Conservation (phyloP, 92 coral and sea anemone genomes). For the Pocillopora meandrina region DNA sequence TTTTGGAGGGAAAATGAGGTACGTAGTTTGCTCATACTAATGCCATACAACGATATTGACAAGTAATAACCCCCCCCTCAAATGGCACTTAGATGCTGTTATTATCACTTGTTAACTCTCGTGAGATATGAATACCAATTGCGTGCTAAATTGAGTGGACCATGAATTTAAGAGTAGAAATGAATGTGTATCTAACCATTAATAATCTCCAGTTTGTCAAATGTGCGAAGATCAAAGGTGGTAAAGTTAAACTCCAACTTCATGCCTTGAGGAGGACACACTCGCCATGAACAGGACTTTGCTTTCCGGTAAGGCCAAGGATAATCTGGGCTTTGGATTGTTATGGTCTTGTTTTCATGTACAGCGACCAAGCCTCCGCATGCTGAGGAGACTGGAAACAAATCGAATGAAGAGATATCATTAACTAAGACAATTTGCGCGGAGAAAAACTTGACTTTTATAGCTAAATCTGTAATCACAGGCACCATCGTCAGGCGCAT, state of each 20-base stretch:
- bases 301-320: conserved; percentile 73
- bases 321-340: conserved; percentile 68
- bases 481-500: too few relatives aligned
- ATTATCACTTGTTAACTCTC: too few relatives aligned
- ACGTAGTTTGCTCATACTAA: too few relatives aligned
- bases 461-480: too few relatives aligned
- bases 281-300: conserved; percentile 91
- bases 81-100: too few relatives aligned
- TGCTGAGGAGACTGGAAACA: conserved; percentile 56
- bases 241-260: conserved; percentile 72
- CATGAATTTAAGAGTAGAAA: background rate
- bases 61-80: too few relatives aligned
- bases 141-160: background rate
- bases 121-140: too few relatives aligned
- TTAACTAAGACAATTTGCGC: background rate
- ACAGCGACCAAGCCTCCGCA: conserved; percentile 73
- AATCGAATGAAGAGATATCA: background rate
- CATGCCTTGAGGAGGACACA: conserved; percentile 79
- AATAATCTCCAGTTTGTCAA: conserved; percentile 69
- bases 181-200: conserved; percentile 66
- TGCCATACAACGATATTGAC: too few relatives aligned
- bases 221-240: conserved; percentile 58
- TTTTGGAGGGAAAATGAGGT: too few relatives aligned
- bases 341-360: conserved; percentile 36
- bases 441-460: too few relatives aligned